Evolutionary conservation across 2,113 vertebrate species (phyloP), one percentile per base, ranked within the genome.

Genomic region (Semnornis frantzii): DNA sequence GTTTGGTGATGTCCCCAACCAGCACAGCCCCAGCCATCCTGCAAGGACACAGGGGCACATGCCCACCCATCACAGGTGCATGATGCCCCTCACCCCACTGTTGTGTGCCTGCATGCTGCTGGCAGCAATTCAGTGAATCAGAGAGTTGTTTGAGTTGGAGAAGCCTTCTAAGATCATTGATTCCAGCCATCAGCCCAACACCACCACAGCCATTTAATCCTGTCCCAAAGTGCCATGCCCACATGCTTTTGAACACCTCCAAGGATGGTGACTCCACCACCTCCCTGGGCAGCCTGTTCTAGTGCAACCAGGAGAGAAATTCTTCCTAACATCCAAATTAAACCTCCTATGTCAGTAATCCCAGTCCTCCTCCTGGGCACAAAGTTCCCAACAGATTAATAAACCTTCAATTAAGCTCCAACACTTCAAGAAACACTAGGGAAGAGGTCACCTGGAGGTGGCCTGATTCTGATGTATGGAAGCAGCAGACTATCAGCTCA

Each of bases 381-480:
- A 71, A 83, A 72, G 30, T 37, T 30, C 39, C 23, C 55, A 25
- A 4, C 6, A 5, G 27, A 16, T 30, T 5, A 4, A 0, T 37
- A 54, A 72, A 28, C n/a, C 15, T 33, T 31, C n/a, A 72, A 25
- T 42, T 16, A 24, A 71, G 59, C 20, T 14, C 62, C 1, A 2
- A 55, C 42, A 25, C 37, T 42, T 66, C 39, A 33, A 66, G 65
- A 14, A 64, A 24, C 1, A 1, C 34, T 66, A 46, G 37, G 64
- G 50, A 75, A 59, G 42, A 25, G 5, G 14, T 60, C 54, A 3
- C 54, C 58, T 3, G 5, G 64, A 25, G 20, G 24, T 8, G 30
- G 28, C 30, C 57, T 16, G 4, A 1, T 8, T 15, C n/a, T 20
- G 6, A 12, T 0, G 4, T 5, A 39, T n/a, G n/a, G n/a, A n/a